Evolutionary conservation across 2,797 vertebrate species (phyloP), one percentile per base, ranked within the genome.

Genomic region (Chelidonichthys spinosus): DNA sequence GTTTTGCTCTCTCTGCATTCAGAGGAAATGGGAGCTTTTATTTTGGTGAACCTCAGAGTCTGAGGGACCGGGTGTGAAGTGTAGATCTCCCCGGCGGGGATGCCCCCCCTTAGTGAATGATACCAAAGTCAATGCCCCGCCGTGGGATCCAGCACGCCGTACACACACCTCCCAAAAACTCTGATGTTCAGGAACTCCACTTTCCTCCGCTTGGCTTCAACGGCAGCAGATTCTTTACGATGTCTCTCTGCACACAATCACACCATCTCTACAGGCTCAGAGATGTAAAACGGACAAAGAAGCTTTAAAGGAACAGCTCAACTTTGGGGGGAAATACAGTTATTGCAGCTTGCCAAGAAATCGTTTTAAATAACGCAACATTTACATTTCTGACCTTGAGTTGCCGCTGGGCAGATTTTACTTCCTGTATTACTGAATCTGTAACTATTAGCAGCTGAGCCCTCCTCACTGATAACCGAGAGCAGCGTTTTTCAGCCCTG

Each of bases 61-160:
- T 68, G 11, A 74, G 69, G 86, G 84, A 72, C 61, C 4, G 7
- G 68, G 63, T 83, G 47, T 72, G 58, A 61, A 56, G 76, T 81
- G 85, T 63, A 5, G 61, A 55, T 83, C 84, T 83, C 82, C 78
- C 82, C 68, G 84, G 87, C 50, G 84, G 91, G 88, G 93, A 90
- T 89, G 90, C 91, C 92, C 92, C 87, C 92, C 87, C 87, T 72
- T 77, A 89, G 92, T 91, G 93, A 94, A 95, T 92, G 92, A 95
- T 95, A 94, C 95, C 94, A 95, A 95, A 95, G 94, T 92, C 77
- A 91, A 94, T 90, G 91, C 91, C 89, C 85, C 58, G 76, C 86
- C 78, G 17, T 42, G 74, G 69, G 92, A 87, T 76, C 68, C 18
- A 42, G 78, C 84, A 53, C 62, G 0, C 72, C 52, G 33, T 54